Conservation (phyloP, 2,888 invertebrate genomes). For the Cephus runcator region DNA sequence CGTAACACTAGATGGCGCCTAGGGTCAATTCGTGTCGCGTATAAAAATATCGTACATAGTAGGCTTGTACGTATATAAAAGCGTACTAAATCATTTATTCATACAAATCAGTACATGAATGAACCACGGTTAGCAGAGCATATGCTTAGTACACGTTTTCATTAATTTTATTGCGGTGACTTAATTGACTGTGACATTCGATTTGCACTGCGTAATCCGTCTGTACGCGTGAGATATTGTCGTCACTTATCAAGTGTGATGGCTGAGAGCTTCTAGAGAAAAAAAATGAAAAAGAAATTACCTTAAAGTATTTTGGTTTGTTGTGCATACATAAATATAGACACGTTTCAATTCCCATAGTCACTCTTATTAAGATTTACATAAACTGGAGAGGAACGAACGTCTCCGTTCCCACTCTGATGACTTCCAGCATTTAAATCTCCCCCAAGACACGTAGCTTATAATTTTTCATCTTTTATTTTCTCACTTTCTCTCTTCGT, state of each 20-base stretch:
- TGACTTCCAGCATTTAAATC: background rate
- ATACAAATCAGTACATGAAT: background rate
- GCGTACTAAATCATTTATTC: background rate
- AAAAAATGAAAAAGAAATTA: no score
- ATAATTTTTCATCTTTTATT: background rate
- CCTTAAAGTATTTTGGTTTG: background rate
- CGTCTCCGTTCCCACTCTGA: background rate
- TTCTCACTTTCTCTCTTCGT: background rate
- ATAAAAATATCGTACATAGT: background rate
- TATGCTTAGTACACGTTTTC: background rate
- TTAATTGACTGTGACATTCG: conserved; percentile 46
- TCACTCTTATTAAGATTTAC: background rate
- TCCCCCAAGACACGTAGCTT: background rate
- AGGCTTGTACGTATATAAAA: background rate
- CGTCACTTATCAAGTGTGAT: background rate
- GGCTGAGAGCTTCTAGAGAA: no score
- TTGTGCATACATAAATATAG: background rate
- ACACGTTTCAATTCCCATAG: background rate
- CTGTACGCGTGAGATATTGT: background rate
- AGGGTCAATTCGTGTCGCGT: background rate
- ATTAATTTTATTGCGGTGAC: conserved; percentile 47
- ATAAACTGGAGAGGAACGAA: background rate
- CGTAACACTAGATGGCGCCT: background rate
- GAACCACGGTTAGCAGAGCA: background rate
- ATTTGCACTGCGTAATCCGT: conserved; percentile 35